Base-by-base conservation (phyloP, 2,888 invertebrate species). In the Drepanosiphum platanoidis region DNA sequence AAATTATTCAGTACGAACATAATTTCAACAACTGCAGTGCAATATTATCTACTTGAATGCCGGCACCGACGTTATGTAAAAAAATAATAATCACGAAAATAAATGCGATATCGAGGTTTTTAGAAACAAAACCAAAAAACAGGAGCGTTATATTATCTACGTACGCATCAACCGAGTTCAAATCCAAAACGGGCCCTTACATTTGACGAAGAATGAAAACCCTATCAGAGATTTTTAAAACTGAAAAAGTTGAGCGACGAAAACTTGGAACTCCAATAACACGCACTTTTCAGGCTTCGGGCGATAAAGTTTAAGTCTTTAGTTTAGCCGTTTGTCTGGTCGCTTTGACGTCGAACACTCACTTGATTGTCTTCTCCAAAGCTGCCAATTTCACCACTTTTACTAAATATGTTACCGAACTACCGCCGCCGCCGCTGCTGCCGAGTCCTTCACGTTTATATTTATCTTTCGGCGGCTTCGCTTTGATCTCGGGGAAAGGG, bases 281-380 rank as follows among this genome's bases (percentile, higher is more conserved):
- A 58, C n/a, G 9, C 30, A 32, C 64, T 66, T 66, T 42, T 42
- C 22, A 66, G 66, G 13, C 66, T 66, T 7, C n/a, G 27, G 66
- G n/a, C 66, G 32, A 42, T 66, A n/a, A 66, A 79, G 42, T 79
- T 42, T 66, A 66, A 46, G 46, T 32, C 32, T 66, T 66, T 79
- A 32, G 42, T 79, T 79, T 66, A 32, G 42, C 66, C 32, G 32
- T n/a, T 66, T 30, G 42, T 78, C 64, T 78, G 78, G 34, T 32
- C 58, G 8, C 75, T 58, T 75, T 58, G 34, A 75, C 58, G 32
- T 58, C 34, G 22, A 34, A 75, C 8, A n/a, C 36, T 36, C 32
- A 1, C 32, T 42, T 27, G 22, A 79, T 66, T 79, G 42, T 79
- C 5, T 66, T 46, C 66, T 42, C 66, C 66, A 79, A 32, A 66